Evolutionary conservation across 2,888 invertebrate species (phyloP).

Genomic region (Nemotelus pantherinus): DNA sequence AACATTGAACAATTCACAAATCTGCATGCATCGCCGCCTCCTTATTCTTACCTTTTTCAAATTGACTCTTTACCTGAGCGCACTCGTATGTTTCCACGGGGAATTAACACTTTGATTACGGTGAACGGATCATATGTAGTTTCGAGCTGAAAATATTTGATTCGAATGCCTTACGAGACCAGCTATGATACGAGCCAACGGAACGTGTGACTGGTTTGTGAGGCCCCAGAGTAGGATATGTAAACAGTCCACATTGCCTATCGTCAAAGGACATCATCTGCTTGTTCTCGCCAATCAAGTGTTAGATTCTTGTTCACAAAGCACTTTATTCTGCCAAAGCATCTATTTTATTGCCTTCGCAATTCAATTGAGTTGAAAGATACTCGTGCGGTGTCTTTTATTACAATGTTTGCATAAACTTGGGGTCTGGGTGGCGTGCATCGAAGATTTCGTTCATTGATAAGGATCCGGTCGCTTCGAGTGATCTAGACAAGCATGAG

Average conservation of each 20-base stretch:
- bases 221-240: too few species aligned
- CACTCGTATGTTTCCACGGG: neutral
- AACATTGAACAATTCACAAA: conserved; percentile 38
- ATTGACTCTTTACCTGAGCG: conserved; percentile 16
- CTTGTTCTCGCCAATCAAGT: neutral
- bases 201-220: too few species aligned
- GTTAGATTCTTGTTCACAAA: neutral
- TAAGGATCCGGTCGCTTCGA: neutral
- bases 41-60: conserved; percentile 11
- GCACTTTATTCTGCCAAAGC: conserved; percentile 6
- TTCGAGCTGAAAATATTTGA: neutral
- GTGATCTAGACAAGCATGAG: neutral
- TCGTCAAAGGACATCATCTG: too few species aligned
- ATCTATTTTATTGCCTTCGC: conserved; percentile 29
- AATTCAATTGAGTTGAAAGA: conserved; percentile 36
- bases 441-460: conserved; percentile 12
- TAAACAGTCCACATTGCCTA: too few species aligned
- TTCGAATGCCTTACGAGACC: neutral
- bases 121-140: neutral
- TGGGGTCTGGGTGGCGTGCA: conserved; percentile 21
- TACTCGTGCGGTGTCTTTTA: conserved; percentile 27
- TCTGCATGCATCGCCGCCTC: conserved; percentile 31
- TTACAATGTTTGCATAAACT: conserved; percentile 38
- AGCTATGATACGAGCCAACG: too few species aligned
- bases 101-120: neutral